Evolutionary conservation across 2,888 invertebrate genomes (phyloP).

Genomic region (Argynnis bischoffii): DNA sequence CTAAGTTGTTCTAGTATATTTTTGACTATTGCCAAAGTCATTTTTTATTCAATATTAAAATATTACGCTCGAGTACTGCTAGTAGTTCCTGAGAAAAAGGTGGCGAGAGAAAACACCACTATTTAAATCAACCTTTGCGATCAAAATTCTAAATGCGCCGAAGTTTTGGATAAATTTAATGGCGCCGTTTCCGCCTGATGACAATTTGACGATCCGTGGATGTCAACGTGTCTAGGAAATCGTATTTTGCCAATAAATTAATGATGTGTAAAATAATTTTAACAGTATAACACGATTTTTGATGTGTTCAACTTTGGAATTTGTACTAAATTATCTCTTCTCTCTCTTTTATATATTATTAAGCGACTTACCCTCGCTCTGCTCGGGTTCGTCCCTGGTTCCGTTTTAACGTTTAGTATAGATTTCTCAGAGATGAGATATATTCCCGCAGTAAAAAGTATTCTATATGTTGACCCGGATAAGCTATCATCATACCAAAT

Average conservation of each 20-base stretch:
- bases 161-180: slow-evolving; percentile 31
- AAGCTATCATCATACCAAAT: too few species aligned
- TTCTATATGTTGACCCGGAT: too few species aligned
- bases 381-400: too few species aligned
- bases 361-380: too few species aligned
- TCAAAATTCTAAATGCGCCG: slow-evolving; percentile 13
- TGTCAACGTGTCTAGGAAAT: slow-evolving; percentile 27
- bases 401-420: too few species aligned
- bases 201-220: slow-evolving; percentile 36
- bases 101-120: not conserved
- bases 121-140: slow-evolving; percentile 23
- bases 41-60: too few species aligned
- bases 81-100: too few species aligned
- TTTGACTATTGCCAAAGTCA: too few species aligned
- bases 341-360: not conserved
- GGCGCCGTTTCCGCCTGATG: slow-evolving; percentile 34
- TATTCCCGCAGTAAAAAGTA: too few species aligned
- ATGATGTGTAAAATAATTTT: slow-evolving; percentile 33
- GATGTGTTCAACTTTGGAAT: not conserved
- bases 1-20: too few species aligned
- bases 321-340: not conserved
- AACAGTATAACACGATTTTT: slow-evolving; percentile 24
- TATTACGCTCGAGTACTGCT: too few species aligned
- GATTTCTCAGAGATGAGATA: too few species aligned
- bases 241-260: slow-evolving; percentile 31